Evolutionary conservation across 1,140 invertebrate genomes (phyloP), one percentile per base, ranked within the genome.

Genomic region (Leucophenga varia): DNA sequence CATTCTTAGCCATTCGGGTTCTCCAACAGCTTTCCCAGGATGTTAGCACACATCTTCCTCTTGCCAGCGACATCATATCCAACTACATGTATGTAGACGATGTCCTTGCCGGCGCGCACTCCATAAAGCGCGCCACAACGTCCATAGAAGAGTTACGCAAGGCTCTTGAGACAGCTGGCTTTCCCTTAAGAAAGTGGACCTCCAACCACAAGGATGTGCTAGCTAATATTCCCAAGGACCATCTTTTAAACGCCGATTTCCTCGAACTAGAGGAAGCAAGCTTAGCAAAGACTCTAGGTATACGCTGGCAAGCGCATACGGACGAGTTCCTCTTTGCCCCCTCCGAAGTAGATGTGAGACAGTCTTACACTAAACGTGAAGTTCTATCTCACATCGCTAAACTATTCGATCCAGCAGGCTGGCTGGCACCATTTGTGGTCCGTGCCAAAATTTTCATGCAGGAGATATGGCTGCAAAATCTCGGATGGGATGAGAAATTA

Each of bases 401-500:
- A n/a, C n/a, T n/a, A n/a, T n/a, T n/a, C n/a, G n/a, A n/a, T n/a
- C n/a, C n/a, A n/a, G n/a, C n/a, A n/a, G n/a, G n/a, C n/a, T n/a
- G n/a, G n/a, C n/a, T n/a, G n/a, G n/a, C n/a, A n/a, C n/a, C n/a
- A 44, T 47, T 73, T 1, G 60, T 72, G 5, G 56, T 79, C 2
- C 46, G 20, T n/a, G 65, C 63, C 7, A 79, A 80, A 59, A 67
- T 79, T 1, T 43, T 80, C 1, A 61, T 80, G 9, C 78, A 80
- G 60, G 50, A 59, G 21, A 28, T 79, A 4, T 76, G 77, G 76
- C 21, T 59, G n/a, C 2, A 38, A 12, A 42, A 58, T 12, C 5
- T 63, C 6, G 54, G 52, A 7, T 79, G 77, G 77, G 77, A 79
- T 44, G 52, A 70, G 17, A 9, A 34, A 14, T n/a, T 74, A 6